Evolutionary conservation across 2,888 invertebrate species (phyloP).

Genomic region (Portevinia maculata): DNA sequence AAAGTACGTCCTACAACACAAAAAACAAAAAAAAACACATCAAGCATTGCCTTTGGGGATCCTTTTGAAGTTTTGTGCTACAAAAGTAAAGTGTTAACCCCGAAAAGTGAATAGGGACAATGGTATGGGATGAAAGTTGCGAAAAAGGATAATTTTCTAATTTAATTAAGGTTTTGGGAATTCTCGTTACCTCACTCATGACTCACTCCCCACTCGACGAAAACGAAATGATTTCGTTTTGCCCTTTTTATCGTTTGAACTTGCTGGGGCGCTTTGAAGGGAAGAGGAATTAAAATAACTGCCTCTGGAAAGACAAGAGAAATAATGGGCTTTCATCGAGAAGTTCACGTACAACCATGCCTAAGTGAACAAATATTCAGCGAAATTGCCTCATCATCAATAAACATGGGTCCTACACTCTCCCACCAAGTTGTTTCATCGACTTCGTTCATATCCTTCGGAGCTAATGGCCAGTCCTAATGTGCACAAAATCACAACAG

Average conservation of each 20-base stretch:
- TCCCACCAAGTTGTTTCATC: not conserved
- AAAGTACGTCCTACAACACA: constrained; percentile 13
- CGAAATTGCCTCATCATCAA: constrained; percentile 66
- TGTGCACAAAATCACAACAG: constrained; percentile 72
- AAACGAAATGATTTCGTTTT: constrained; percentile 37
- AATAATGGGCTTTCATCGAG: constrained; percentile 49
- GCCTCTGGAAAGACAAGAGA: constrained; percentile 24
- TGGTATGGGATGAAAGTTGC: constrained; percentile 57
- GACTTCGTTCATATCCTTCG: constrained; percentile 53
- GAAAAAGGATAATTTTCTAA: constrained; percentile 72
- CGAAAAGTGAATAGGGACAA: constrained; percentile 30
- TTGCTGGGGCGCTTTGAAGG: constrained; percentile 1
- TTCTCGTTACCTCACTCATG: not conserved
- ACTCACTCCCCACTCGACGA: not conserved
- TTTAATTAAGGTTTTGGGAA: constrained; percentile 65
- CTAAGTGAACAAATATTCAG: constrained; percentile 57
- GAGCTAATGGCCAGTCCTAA: constrained; percentile 72
- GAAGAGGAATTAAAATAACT: constrained; percentile 51
- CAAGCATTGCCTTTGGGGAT: constrained; percentile 61
- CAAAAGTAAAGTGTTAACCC: constrained; percentile 65
- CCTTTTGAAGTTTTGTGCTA: constrained; percentile 57
- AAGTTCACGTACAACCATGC: constrained; percentile 63
- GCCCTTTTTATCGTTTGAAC: constrained; percentile 43
- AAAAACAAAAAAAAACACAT: constrained; percentile 5
- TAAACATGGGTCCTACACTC: constrained; percentile 62